Evolutionary conservation across 2,888 invertebrate species (phyloP).

Genomic region (Eurytoma californica): DNA sequence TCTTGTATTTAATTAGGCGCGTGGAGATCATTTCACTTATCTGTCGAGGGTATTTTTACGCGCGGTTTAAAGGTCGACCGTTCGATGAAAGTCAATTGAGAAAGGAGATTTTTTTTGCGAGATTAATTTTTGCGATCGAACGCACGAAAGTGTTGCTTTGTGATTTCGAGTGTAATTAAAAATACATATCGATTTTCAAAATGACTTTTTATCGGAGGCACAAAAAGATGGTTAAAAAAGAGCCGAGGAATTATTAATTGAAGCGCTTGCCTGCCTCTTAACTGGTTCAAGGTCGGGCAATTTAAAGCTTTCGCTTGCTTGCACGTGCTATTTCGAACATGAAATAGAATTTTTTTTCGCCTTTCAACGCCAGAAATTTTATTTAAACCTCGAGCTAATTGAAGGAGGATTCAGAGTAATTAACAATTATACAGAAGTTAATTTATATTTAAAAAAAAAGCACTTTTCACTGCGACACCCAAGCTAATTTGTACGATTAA

Average conservation of each 20-base stretch:
- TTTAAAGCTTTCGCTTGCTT: conserved; percentile 52
- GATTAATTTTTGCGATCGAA: too few species aligned
- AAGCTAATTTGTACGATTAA: conserved; percentile 29
- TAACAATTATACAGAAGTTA: conserved; percentile 47
- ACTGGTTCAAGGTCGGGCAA: conserved; percentile 56
- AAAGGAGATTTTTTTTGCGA: background rate
- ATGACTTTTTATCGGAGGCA: conserved; percentile 32
- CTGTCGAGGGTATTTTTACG: too few species aligned
- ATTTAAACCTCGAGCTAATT: conserved; percentile 55
- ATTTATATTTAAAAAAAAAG: conserved; percentile 44
- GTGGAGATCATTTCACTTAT: too few species aligned
- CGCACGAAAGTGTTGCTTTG: too few species aligned
- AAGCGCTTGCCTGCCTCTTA: conserved; percentile 52
- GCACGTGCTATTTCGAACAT: conserved; percentile 45
- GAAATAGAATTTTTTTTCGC: conserved; percentile 48
- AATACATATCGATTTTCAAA: conserved; percentile 23
- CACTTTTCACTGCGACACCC: background rate
- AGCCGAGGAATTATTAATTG: conserved; percentile 55
- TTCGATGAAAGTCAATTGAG: background rate
- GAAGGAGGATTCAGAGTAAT: conserved; percentile 58
- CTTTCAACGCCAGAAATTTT: conserved; percentile 31
- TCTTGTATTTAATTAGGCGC: too few species aligned
- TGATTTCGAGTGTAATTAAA: background rate
- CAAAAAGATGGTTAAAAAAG: conserved; percentile 53
- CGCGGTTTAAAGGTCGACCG: background rate